These are phyloP conservation scores for Sepioteuthis lessoniana DNA, from an alignment of 2,888 invertebrate genomes.

Conservation along the genomic window DNA sequence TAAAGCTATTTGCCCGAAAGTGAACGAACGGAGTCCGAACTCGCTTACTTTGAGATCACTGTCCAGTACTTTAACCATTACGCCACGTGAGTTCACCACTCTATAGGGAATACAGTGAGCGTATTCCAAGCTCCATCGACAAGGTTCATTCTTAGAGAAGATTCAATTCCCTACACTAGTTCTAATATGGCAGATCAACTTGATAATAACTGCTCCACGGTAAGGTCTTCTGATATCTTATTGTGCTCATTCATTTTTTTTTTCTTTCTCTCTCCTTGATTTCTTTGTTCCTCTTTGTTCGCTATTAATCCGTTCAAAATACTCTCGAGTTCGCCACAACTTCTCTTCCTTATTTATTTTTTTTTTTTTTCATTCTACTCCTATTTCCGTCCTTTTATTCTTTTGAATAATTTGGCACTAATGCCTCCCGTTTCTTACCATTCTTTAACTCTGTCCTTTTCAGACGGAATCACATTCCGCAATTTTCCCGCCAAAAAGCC, in stretches of 20 bases:
- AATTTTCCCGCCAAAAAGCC: neutral
- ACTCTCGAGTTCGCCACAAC: neutral
- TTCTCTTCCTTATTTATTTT: neutral
- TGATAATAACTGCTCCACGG: neutral
- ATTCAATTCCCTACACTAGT: neutral
- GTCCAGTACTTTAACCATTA: too few species aligned
- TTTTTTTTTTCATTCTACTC: neutral
- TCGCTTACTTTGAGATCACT: too few species aligned
- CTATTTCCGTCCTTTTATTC: neutral
- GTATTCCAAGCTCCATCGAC: too few species aligned
- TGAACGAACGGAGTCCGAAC: too few species aligned
- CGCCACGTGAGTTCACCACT: too few species aligned
- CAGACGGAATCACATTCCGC: neutral
- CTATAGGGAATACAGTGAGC: too few species aligned
- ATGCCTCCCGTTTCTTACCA: neutral
- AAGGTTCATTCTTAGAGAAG: neutral
- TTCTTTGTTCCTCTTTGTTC: neutral
- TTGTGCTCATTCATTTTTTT: neutral
- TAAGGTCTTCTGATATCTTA: neutral
- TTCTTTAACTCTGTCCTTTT: neutral
- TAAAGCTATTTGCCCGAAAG: too few species aligned
- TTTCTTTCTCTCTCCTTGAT: neutral
- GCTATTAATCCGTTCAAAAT: neutral
- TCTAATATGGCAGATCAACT: neutral
- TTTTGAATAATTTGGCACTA: constrained; percentile 11